phyloP scores from a whole-genome alignment of 2,888 invertebrate species.

The Saturnia pavonia region DNA sequence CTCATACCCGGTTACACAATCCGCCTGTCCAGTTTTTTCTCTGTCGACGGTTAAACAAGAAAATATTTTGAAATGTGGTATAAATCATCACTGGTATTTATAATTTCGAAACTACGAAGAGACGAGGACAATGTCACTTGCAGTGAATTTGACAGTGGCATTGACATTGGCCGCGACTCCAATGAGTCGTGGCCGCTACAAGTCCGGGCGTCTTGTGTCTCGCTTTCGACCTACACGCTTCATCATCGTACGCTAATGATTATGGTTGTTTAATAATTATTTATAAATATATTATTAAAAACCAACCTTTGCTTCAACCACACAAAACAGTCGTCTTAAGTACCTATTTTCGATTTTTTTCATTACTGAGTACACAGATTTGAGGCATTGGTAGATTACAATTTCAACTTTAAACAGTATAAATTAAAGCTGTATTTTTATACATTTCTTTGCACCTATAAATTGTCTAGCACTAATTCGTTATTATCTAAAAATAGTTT shows the following conservation, averaged over 20 bases:
- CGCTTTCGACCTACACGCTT: slow-evolving; percentile 1
- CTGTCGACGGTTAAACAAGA: background rate
- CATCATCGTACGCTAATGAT: background rate
- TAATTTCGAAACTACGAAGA: slow-evolving; percentile 7
- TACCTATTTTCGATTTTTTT: background rate
- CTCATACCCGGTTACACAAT: too few relatives aligned
- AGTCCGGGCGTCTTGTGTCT: slow-evolving; percentile 11
- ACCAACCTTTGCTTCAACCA: background rate
- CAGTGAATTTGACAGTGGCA: slow-evolving; percentile 60
- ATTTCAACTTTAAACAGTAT: background rate
- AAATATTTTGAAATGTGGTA: background rate
- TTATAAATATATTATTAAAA: background rate
- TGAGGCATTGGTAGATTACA: background rate
- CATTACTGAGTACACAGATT: background rate
- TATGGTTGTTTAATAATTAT: background rate
- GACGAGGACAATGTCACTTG: slow-evolving; percentile 27
- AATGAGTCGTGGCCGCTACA: slow-evolving; percentile 29
- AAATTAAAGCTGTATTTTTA: background rate
- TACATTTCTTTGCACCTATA: background rate
- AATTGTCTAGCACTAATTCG: background rate
- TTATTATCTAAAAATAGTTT: too few relatives aligned
- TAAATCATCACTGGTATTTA: background rate
- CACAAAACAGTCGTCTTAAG: background rate
- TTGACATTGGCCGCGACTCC: slow-evolving; percentile 60
- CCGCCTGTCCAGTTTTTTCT: too few relatives aligned